phyloP scores from a whole-genome alignment of 2,113 vertebrate species.

The Grallaria varia region DNA sequence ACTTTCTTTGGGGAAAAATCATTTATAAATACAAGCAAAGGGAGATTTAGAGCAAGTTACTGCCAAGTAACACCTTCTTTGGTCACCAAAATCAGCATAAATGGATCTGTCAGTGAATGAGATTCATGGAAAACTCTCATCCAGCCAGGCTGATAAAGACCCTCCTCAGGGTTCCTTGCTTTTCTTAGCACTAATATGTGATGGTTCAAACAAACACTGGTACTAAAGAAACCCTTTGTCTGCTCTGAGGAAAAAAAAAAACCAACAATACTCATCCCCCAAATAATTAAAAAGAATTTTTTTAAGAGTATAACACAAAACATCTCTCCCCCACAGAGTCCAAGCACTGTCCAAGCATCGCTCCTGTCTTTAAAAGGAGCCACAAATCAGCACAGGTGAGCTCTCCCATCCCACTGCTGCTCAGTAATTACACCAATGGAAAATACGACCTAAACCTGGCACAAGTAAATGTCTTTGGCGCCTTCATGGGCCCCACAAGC shows the following conservation, averaged over 20 bases:
- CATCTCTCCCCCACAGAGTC: background rate
- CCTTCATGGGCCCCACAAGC: background rate
- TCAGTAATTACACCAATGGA: background rate
- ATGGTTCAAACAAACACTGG: background rate
- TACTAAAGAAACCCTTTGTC: background rate
- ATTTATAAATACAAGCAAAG: background rate
- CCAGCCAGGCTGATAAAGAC: background rate
- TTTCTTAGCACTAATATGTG: background rate
- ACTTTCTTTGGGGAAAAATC: background rate
- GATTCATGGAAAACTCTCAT: background rate
- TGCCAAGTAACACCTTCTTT: rapidly evolving
- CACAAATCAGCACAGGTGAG: background rate
- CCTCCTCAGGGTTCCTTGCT: background rate
- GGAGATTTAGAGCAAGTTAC: background rate
- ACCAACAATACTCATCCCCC: rapidly evolving
- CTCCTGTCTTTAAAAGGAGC: background rate
- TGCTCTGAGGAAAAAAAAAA: background rate
- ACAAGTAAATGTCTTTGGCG: background rate
- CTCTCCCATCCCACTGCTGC: background rate
- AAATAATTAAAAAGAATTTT: background rate
- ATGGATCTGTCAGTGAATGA: background rate
- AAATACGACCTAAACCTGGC: background rate
- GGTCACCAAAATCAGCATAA: background rate
- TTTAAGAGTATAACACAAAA: background rate
- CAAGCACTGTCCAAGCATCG: background rate